Base-by-base conservation (phyloP, 2,888 invertebrate genomes). In the Parnassius mnemosyne region DNA sequence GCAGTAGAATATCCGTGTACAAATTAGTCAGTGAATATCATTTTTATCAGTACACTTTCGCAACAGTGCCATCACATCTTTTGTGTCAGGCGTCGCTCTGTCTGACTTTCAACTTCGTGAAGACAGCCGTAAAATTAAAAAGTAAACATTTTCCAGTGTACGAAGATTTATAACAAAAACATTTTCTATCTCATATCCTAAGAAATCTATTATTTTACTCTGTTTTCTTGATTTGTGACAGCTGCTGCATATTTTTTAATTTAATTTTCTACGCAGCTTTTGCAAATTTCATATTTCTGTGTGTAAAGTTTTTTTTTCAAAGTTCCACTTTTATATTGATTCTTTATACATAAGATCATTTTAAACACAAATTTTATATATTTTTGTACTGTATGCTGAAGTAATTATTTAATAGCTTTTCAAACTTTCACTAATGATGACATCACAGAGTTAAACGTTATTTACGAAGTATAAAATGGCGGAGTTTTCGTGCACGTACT, bases 91-190 rank as follows among this genome's bases (percentile, higher is more conserved):
- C 62, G 57, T 62, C 62, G 25, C 57, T 62, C 57, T 46, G 13
- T 46, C 53, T 50, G 43, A n/a, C 44, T 44, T 44, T 34, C 20
- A 53, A 57, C 57, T 62, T 49, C 57, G 62, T 50, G 57, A 62
- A 62, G 57, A 62, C 62, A 62, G 57, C 62, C 62, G 57, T 62
- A 57, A 62, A 62, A 62, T 62, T 62, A 62, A 57, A 62, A 61
- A 57, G 44, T n/a, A 57, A 62, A 62, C 53, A 62, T 57, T 47
- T 54, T 53, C 53, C 53, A 34, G 34, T 54, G 53, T 53, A 34
- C 25, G 12, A 53, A 62, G 57, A 62, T 57, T 61, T 57, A 61
- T 61, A 51, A 52, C 51, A 52, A 53, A 20, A 57, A 52, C 16
- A 44, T 53, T 16, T 49, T 13, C 16, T 25, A 13, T 57, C 12